Evolutionary conservation across 2,113 vertebrate species (phyloP).

Genomic region (Sminthopsis crassicaudata): DNA sequence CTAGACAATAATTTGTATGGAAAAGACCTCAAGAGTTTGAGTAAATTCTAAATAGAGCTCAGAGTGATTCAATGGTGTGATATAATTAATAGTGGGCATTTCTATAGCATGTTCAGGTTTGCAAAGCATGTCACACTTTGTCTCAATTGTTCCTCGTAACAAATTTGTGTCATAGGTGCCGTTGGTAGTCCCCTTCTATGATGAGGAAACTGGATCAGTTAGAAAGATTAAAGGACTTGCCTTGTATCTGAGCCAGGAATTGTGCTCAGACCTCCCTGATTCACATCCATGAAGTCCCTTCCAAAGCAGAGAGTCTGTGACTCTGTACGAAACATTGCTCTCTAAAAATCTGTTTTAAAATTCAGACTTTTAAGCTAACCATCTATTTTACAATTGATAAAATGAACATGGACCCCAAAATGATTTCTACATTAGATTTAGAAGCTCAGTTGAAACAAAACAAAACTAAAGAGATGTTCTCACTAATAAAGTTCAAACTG

Average conservation of each 20-base stretch:
- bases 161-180: background rate
- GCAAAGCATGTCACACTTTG: background rate
- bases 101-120: background rate
- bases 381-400: background rate
- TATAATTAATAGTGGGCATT: background rate
- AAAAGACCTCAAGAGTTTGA: background rate
- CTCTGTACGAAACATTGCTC: background rate
- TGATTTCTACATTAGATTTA: background rate
- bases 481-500: background rate
- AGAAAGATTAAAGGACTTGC: background rate
- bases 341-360: slow-evolving; percentile 52
- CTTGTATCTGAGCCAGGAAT: background rate
- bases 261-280: background rate
- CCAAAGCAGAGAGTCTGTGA: background rate
- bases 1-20: background rate
- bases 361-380: background rate
- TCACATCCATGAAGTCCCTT: background rate
- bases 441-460: background rate
- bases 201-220: background rate
- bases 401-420: slow-evolving; percentile 35
- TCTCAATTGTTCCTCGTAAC: background rate
- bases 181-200: background rate
- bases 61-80: background rate
- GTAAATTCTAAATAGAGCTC: background rate
- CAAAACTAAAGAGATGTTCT: background rate